These are phyloP conservation scores for Varecia variegata DNA, from an alignment of 2,797 vertebrate species.

Conservation along the genomic window DNA sequence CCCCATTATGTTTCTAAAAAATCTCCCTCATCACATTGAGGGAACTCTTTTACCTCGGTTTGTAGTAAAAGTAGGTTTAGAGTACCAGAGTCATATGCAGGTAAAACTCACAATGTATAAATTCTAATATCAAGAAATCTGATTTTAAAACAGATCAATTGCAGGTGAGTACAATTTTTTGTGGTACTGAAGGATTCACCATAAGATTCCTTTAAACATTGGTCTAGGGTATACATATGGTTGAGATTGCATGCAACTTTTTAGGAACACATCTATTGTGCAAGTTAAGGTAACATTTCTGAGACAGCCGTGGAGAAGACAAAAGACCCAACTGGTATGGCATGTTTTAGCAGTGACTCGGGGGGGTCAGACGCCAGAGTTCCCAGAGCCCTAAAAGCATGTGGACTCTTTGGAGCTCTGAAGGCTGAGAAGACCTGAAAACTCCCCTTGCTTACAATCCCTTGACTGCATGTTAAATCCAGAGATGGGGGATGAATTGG, in stretches of 20 bases:
- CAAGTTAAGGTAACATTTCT: background rate
- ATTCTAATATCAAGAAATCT: background rate
- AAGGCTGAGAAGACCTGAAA: background rate
- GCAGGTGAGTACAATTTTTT: background rate
- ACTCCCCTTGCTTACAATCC: background rate
- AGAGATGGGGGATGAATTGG: background rate
- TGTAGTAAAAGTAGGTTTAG: background rate
- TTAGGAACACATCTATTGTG: conserved; percentile 5
- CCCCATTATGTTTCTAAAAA: background rate
- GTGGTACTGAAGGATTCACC: background rate
- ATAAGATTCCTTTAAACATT: background rate
- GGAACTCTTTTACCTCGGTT: background rate
- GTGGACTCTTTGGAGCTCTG: background rate
- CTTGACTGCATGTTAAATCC: background rate
- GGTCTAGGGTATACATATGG: background rate
- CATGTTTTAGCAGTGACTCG: background rate
- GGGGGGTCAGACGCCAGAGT: background rate
- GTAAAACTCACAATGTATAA: background rate
- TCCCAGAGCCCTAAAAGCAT: background rate
- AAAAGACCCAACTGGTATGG: background rate
- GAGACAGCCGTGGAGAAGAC: background rate
- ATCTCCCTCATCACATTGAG: background rate
- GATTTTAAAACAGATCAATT: conserved; percentile 18
- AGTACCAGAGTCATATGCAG: background rate
- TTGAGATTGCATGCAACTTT: background rate